A percentile compares a stretch with the other conserved stretches of the same genome.
Evolutionary conservation across 2,888 invertebrate species (phyloP).

Genomic region (Epirrita christyi): DNA sequence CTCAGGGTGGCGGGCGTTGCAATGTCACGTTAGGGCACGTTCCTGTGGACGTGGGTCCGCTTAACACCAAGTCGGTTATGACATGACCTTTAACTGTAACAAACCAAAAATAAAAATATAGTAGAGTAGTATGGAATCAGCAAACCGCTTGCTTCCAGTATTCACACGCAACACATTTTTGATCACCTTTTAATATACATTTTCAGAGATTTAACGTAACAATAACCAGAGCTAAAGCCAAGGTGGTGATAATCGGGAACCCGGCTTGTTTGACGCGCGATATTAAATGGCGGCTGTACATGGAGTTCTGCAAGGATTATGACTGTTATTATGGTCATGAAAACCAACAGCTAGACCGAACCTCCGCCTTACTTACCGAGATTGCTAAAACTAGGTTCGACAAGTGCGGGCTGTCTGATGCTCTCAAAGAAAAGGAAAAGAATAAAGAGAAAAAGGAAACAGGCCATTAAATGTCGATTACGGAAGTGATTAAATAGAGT

Average conservation of each 20-base stretch:
- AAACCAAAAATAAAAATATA: too few species aligned
- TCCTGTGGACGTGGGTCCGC: too few species aligned
- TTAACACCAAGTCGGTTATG: too few species aligned
- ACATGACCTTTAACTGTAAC: too few species aligned
- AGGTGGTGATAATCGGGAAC: conserved; percentile 86
- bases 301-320: conserved; percentile 59
- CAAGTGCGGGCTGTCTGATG: conserved; percentile 48
- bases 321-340: conserved; percentile 64
- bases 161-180: too few species aligned
- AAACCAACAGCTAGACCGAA: conserved; percentile 55
- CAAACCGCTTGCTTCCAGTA: too few species aligned
- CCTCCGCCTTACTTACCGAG: conserved; percentile 48
- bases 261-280: conserved; percentile 64
- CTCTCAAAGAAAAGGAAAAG: conserved; percentile 32
- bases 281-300: conserved; percentile 68
- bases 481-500: background rate
- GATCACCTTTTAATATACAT: too few species aligned
- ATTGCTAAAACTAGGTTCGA: conserved; percentile 52
- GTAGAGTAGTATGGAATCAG: too few species aligned
- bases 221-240: conserved; percentile 88
- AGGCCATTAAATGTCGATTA: too few species aligned
- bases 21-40: too few species aligned
- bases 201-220: conserved; percentile 90
- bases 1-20: too few species aligned
- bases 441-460: conserved; percentile 11